Conservation (phyloP, 1,140 invertebrate genomes). For the Cyrtorhinus lividipennis region DNA sequence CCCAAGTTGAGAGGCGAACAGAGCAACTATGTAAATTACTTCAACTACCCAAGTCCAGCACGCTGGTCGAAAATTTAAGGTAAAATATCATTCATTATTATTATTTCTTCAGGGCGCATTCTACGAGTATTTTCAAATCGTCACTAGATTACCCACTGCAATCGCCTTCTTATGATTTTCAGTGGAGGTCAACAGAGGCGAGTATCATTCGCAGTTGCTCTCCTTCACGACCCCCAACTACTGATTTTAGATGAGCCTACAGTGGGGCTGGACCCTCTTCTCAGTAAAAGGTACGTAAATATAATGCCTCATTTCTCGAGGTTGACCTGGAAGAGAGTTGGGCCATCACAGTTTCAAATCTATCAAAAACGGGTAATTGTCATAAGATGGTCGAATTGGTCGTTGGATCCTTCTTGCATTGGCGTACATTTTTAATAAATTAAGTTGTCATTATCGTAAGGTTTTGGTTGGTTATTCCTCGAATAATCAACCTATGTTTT, state of each 20-base stretch:
- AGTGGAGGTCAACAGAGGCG: slow-evolving; percentile 86
- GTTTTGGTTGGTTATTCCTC: no score
- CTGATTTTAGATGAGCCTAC: slow-evolving; percentile 91
- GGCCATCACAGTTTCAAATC: no score
- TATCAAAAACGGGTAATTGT: no score
- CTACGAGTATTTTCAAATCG: not conserved
- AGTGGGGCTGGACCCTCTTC: slow-evolving; percentile 79
- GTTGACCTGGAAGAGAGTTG: not conserved
- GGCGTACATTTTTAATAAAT: no score
- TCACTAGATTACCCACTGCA: no score
- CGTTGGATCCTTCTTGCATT: no score
- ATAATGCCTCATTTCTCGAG: no score
- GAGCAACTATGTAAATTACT: slow-evolving; percentile 53
- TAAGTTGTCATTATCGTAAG: no score
- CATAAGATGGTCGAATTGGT: no score
- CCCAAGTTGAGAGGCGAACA: slow-evolving; percentile 48
- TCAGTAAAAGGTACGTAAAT: slow-evolving; percentile 47
- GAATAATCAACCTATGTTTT: no score
- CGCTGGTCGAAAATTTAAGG: slow-evolving; percentile 28
- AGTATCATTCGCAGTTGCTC: slow-evolving; percentile 80
- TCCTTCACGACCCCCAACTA: slow-evolving; percentile 84
- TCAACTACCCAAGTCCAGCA: slow-evolving; percentile 47
- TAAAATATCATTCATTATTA: slow-evolving; percentile 12
- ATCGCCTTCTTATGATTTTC: no score
- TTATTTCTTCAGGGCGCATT: not conserved